phyloP scores from a whole-genome alignment of 2,888 invertebrate genomes.

The Diachrysia chrysitis region DNA sequence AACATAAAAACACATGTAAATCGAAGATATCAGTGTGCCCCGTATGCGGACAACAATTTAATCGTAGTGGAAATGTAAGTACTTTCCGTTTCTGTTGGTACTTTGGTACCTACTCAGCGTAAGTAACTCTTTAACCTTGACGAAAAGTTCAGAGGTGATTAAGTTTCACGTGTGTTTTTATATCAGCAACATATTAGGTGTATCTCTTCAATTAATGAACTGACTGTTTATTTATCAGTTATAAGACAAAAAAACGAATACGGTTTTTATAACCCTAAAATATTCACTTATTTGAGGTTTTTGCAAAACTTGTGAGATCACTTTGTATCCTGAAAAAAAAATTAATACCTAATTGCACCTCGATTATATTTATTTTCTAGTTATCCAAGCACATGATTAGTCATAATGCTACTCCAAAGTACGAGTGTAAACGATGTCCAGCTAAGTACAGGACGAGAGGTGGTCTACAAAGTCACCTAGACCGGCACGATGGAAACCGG shows the following conservation, averaged over 20 bases:
- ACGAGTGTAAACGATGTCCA: constrained; percentile 75
- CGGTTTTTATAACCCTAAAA: background rate
- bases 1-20: constrained; percentile 71
- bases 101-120: no score
- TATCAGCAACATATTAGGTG: no score
- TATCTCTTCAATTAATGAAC: no score
- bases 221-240: no score
- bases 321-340: no score
- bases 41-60: constrained; percentile 66
- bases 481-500: constrained; percentile 79
- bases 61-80: constrained; percentile 16
- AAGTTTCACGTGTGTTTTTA: no score
- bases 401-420: constrained; percentile 62
- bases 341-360: no score
- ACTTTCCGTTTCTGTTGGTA: background rate
- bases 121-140: no score
- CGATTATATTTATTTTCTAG: constrained; percentile 55
- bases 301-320: no score
- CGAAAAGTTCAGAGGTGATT: no score
- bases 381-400: constrained; percentile 65
- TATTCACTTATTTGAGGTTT: background rate
- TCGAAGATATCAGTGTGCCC: constrained; percentile 59
- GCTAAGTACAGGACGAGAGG: constrained; percentile 62
- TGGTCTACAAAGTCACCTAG: constrained; percentile 64
- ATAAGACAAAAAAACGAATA: no score